Base-by-base conservation (phyloP, 64 coral and sea anemone species). In the Stylophora pistillata region DNA sequence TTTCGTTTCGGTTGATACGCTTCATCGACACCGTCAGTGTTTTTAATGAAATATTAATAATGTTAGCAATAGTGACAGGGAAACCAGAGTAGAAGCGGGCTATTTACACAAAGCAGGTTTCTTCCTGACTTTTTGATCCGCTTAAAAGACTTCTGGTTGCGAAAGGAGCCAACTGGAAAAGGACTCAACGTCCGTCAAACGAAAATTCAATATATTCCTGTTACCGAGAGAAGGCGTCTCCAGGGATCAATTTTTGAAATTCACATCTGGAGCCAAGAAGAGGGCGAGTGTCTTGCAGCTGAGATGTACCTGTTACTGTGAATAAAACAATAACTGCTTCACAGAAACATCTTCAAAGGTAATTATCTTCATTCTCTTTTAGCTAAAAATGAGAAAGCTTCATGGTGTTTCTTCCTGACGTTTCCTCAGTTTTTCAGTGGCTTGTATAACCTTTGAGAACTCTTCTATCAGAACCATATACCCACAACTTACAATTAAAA, bases 21-120 rank as follows among this genome's bases (percentile, higher is more conserved):
- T 61, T 82, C 15, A 82, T 82, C 37, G 34, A 82, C 30, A 34
- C 58, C 9, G 15, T 70, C 15, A 84, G 62, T 84, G 80, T 84
- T 84, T 84, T 68, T 69, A 68, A 84, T 84, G 15, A 84, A 84
- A 84, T 84, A 84, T 84, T 84, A 28, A 84, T 84, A 69, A 84
- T 28, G 18, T 62, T 68, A n/a, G 33, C 52, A 68, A 68, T 12
- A 84, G 62, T 21, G 37, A 15, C 62, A 64, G 9, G 66, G 10
- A 23, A 55, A 60, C 23, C 20, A 1, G 80, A n/a, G 69, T 32
- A 0, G 59, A n/a, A 33, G 80, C 79, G 33, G 79, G 37, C 28
- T 65, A 47, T 82, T 82, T 33, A 82, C 60, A 7, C 29, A 15
- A 27, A 17, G 33, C 80, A 84, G 80, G 80, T 84, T 55, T 53